A percentile compares a stretch with the other conserved stretches of the same genome.
Evolutionary conservation across 2,113 vertebrate species (phyloP).

Genomic region (Craseonycteris thonglongyai): DNA sequence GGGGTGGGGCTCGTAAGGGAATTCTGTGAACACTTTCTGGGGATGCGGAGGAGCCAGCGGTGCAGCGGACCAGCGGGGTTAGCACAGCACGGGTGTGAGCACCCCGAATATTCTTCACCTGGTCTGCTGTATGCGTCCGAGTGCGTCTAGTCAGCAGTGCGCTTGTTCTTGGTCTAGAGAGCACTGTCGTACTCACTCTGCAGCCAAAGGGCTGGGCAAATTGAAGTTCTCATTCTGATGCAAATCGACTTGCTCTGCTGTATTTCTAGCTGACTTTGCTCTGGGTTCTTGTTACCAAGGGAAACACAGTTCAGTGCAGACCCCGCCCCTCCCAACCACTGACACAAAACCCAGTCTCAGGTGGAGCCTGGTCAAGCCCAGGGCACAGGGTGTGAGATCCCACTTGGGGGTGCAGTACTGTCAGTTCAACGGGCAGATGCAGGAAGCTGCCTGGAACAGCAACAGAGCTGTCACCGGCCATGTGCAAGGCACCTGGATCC

Average conservation of each 20-base stretch:
- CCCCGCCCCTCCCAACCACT: neutral
- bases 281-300: neutral
- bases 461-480: neutral
- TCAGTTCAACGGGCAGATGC: neutral
- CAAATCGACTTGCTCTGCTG: neutral
- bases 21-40: neutral
- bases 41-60: neutral
- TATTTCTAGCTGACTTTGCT: neutral
- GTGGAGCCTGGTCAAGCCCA: neutral
- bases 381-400: neutral
- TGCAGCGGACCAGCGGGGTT: neutral
- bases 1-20: neutral
- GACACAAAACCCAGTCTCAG: neutral
- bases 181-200: neutral
- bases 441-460: neutral
- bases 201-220: neutral
- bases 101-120: neutral
- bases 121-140: neutral
- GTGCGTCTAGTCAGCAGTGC: neutral
- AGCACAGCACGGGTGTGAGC: neutral
- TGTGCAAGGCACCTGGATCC: neutral
- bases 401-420: neutral
- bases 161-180: neutral
- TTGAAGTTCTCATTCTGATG: constrained; percentile 20
- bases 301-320: neutral